Base-by-base conservation (phyloP, 1,140 invertebrate genomes). In the Lucilia sericata region DNA sequence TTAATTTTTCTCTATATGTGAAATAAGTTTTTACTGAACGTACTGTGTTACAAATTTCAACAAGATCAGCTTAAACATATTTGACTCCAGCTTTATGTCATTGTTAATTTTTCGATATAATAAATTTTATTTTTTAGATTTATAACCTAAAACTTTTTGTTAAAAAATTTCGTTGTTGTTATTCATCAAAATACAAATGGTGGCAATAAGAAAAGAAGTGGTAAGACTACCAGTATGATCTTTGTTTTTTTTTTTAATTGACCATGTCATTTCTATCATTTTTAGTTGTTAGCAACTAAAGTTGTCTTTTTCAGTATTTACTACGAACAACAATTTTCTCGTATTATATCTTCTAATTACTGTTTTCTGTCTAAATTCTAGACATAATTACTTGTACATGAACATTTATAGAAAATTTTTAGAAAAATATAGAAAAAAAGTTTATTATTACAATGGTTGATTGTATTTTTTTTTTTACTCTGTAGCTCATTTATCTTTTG, bases 191-290 rank as follows among this genome's bases (percentile, higher is more conserved):
- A 7, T 42, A 10, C 42, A 42, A 42, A 42, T 42, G 42, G 42
- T 42, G 25, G 25, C 3, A 30, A 3, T 30, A 30, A 30, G 25
- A 30, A 30, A 42, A 42, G 42, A 8, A 42, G 2, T 8, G 42
- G 42, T 42, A 42, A 7, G 42, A 42, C 10, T 10, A 42, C 10
- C 10, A 10, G 47, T 49, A 55, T 82, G 47, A 9, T 82, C 34
- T 82, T 25, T n/a, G n/a, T n/a, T n/a, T 51, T 81, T 47, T 17
- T 81, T 49, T 81, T 30, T 30, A 30, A 30, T 30, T 42, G 12
- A 60, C 51, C 36, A 81, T 82, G 47, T 82, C 80, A 82, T 82
- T 82, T 82, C 34, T 82, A 25, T 55, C 80, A 65, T 82, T 81
- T 81, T 65, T 55, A 10, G 17, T 55, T 82, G 13, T 55, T 55